Base-by-base conservation (phyloP, 2,888 invertebrate genomes). In the Amorpha juglandis region DNA sequence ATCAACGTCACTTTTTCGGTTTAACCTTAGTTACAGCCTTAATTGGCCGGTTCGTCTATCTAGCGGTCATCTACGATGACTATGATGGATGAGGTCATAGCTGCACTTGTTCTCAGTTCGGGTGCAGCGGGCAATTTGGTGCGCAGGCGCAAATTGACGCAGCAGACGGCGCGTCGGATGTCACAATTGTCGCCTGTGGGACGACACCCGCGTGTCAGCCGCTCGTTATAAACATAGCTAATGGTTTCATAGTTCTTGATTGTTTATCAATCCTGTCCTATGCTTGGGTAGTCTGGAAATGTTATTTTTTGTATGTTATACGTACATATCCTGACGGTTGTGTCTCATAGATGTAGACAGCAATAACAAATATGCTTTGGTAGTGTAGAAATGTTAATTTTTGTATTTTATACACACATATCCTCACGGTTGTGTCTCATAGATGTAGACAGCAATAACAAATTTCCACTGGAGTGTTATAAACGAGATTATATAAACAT, bases 91-190 rank as follows among this genome's bases (percentile, higher is more conserved):
- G 89, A 89, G 86, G 83, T 91, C 89, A 89, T 84, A 83, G 86
- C 80, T 88, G 89, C 89, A 88, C 76, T 84, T 75, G 70, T 79
- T 78, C 80, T 81, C 77, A 69, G 45, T 63, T 67, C 74, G 74
- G 76, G 77, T 78, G 77, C 74, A 78, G 78, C 78, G 67, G 64
- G 70, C 76, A 75, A 78, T 78, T 80, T 77, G 73, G 72, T 78
- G 82, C 81, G 79, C 84, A 76, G 75, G 80, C 80, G 83, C 86
- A 88, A 82, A 88, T 89, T 88, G 87, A 74, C 75, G 71, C 76
- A 76, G 78, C 85, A 92, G 92, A 91, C 91, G 83, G 84, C 85
- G 81, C 85, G 90, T 90, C 91, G 90, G 89, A 90, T 87, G 84
- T 88, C 76, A 82, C 89, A 90, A 91, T 91, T 91, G 86, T 72